phyloP scores from a whole-genome alignment of 2,888 invertebrate species.

The Altica lythri region DNA sequence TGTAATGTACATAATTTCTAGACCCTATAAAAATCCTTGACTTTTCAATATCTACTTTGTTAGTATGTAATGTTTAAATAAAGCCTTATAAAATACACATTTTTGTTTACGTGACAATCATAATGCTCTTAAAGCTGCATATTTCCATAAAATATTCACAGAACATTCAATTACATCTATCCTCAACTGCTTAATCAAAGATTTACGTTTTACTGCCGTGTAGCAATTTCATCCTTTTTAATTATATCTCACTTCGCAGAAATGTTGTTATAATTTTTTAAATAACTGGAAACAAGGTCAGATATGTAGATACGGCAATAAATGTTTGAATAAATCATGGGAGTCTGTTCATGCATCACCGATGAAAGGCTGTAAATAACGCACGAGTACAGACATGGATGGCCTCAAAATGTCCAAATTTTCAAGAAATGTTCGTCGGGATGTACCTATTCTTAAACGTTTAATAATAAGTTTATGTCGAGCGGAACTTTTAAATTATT shows the following conservation, averaged over 20 bases:
- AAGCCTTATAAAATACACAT: background rate
- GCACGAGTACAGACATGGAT: conserved; percentile 23
- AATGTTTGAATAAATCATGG: conserved; percentile 24
- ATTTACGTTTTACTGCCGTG: conserved; percentile 21
- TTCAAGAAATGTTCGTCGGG: conserved; percentile 22
- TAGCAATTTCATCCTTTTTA: conserved; percentile 28
- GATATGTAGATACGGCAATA: conserved; percentile 24
- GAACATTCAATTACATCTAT: conserved; percentile 16
- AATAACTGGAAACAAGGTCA: conserved; percentile 34
- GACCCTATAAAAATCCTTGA: too few species aligned
- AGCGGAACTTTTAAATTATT: conserved; percentile 10
- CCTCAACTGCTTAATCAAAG: conserved; percentile 17
- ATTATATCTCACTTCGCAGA: conserved; percentile 31
- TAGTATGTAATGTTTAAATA: too few species aligned
- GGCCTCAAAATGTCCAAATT: conserved; percentile 31
- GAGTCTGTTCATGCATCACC: conserved; percentile 29
- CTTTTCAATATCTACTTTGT: background rate
- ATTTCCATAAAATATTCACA: conserved; percentile 17
- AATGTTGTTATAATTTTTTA: conserved; percentile 35
- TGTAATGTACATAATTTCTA: too few species aligned
- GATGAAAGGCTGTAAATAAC: conserved; percentile 30
- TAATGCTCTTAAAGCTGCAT: conserved; percentile 6
- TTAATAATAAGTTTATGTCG: conserved; percentile 21
- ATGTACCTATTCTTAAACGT: conserved; percentile 14
- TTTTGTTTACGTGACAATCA: conserved; percentile 1